Percentiles rank a stretch among this genome's conserved stretches.
phyloP scores from a whole-genome alignment of 2,113 vertebrate species.

The Leucoraja erinaceus region DNA sequence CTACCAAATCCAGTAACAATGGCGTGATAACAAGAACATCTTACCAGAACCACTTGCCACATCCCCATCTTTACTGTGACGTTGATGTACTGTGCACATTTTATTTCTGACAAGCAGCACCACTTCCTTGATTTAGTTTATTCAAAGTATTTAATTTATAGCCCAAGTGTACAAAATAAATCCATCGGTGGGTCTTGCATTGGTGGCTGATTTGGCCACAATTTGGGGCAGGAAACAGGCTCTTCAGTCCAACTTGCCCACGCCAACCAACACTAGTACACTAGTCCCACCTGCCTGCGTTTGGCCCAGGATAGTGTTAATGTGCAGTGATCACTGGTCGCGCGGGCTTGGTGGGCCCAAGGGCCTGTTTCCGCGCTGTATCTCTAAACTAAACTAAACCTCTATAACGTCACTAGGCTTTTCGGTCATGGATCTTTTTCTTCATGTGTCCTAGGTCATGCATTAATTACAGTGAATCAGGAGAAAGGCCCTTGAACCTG shows the following conservation, averaged over 20 bases:
- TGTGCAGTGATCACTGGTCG: too few relatives aligned
- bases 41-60: not conserved
- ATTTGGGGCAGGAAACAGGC: not conserved
- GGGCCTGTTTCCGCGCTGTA: too few relatives aligned
- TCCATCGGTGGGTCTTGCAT: not conserved
- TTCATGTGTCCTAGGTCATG: not conserved
- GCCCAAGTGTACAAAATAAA: not conserved
- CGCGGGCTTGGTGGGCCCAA: too few relatives aligned
- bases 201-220: not conserved
- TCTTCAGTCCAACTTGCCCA: too few relatives aligned
- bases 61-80: not conserved
- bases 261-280: too few relatives aligned
- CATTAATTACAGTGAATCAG: too few relatives aligned
- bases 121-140: not conserved
- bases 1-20: constrained; percentile 36
- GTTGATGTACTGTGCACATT: not conserved
- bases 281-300: too few relatives aligned
- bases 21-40: constrained; percentile 44
- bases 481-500: too few relatives aligned
- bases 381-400: too few relatives aligned
- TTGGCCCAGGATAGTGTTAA: too few relatives aligned
- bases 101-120: not conserved
- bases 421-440: not conserved
- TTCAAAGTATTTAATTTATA: not conserved
- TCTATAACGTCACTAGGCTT: too few relatives aligned